Evolutionary conservation across 2,797 vertebrate species (phyloP), one percentile per base, ranked within the genome.

Genomic region (Takifugu rubripes): DNA sequence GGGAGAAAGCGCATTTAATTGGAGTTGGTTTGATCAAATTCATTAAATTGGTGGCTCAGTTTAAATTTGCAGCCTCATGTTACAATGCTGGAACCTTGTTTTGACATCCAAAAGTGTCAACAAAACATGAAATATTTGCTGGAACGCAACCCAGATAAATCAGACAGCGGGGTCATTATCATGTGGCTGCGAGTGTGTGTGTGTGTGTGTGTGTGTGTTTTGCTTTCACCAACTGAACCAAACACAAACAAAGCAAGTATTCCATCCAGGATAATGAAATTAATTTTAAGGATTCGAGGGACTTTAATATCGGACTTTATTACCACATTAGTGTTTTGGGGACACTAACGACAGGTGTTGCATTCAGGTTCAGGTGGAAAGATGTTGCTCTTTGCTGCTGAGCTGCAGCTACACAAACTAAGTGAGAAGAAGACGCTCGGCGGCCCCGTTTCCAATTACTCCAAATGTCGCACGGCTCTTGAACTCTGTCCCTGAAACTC

Each of bases 391-490:
- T 31, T 48, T 17, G 6, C 54, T 17, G 31, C 58, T 33, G 54
- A 56, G 56, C 60, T 60, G 53, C 54, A 61, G 51, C 54, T 27
- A 24, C 59, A 47, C 47, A 54, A 10, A 74, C 25, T 54, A 69
- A 59, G 46, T 57, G 46, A 11, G 69, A 56, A 48, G 47, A 67
- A 68, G 60, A 75, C 61, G 49, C 51, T 48, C 49, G 15, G 48
- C 49, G 49, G 24, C 54, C 66, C 54, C 56, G 52, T 68, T 78
- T 78, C 78, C 83, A 84, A 73, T 87, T 84, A 85, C 77, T 65
- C 72, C 66, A 84, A 84, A 84, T 82, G 74, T 72, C 82, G 84
- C 67, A 57, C 52, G 25, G 25, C 57, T 78, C 62, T 66, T 68
- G 54, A 78, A 67, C 74, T 68, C 49, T 5, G 61, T 66, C 56